Evolutionary conservation across 2,888 invertebrate genomes (phyloP), one percentile per base, ranked within the genome.

Genomic region (Cordilura impudica): DNA sequence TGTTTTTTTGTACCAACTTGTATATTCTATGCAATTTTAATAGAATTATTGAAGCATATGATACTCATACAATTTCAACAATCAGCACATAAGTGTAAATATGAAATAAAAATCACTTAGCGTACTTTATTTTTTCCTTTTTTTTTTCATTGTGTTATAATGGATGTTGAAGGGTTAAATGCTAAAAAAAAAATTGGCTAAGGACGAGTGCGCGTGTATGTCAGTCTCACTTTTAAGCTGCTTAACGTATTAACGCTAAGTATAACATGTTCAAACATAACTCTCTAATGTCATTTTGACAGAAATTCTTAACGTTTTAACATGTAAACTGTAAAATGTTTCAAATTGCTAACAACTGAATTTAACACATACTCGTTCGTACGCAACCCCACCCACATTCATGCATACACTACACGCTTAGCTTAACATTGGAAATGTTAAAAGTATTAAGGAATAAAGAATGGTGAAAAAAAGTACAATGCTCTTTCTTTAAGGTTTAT

Each of bases 241-340:
- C 69, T 69, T 51, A 69, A 58, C n/a, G 31, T 69, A 47, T 69
- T 58, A 69, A 26, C 47, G 39, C 43, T 43, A 26, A 18, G 12
- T 16, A 12, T 21, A 51, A 21, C 53, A 53, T 19, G 53, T n/a
- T n/a, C 35, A 43, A 60, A 60, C 26, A 60, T 51, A 60, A 61
- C 29, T 43, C 19, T 53, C 43, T 70, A 53, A 70, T 53, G 60
- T 43, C 39, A 45, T 53, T 71, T 61, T 71, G 70, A 61, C 70
- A 71, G 43, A 49, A 71, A 61, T 71, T 71, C 23, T 47, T 45
- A 58, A 63, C 54, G 54, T 63, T 45, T 56, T 10, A 60, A 31
- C 61, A 54, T 45, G 23, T 53, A 31, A 63, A 71, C 53, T 45
- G 54, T 54, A 31, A 63, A 54, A 54, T 71, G 71, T 71, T 71